Conservation (phyloP, 2,797 vertebrate genomes). For the Pangasius krempfi region DNA sequence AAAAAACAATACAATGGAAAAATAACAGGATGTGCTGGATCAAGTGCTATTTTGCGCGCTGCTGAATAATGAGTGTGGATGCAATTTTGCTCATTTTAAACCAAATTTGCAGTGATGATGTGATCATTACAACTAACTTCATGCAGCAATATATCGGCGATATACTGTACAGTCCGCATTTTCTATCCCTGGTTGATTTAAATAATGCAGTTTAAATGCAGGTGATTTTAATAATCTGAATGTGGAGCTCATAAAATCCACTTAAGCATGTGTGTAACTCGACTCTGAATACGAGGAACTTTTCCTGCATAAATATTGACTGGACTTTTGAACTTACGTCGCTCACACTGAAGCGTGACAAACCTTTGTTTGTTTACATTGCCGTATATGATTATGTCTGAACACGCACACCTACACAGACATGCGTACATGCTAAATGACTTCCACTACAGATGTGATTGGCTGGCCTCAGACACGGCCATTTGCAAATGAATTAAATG, state of each 20-base stretch:
- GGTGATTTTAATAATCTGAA: not conserved
- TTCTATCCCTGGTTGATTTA: not conserved
- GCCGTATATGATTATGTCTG: not conserved
- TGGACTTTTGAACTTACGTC: not conserved
- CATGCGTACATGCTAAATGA: not conserved
- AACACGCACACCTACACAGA: not conserved
- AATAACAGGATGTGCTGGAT: not conserved
- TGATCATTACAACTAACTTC: not conserved
- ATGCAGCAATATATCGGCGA: not conserved
- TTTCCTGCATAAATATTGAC: not conserved
- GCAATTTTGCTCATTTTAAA: not conserved
- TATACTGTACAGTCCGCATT: not conserved
- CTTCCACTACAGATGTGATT: not conserved
- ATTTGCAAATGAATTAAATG: constrained; percentile 7
- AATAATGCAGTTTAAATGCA: not conserved
- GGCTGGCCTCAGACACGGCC: not conserved
- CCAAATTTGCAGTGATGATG: not conserved
- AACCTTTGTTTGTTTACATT: not conserved
- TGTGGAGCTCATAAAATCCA: not conserved
- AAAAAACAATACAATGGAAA: not conserved
- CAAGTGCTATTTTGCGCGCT: not conserved
- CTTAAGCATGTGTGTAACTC: not conserved
- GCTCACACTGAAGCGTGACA: not conserved
- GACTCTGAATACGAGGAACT: not conserved
- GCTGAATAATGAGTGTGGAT: not conserved